Evolutionary conservation across 2,888 invertebrate species (phyloP), one percentile per base, ranked within the genome.

Genomic region (Bombyx huttoni): DNA sequence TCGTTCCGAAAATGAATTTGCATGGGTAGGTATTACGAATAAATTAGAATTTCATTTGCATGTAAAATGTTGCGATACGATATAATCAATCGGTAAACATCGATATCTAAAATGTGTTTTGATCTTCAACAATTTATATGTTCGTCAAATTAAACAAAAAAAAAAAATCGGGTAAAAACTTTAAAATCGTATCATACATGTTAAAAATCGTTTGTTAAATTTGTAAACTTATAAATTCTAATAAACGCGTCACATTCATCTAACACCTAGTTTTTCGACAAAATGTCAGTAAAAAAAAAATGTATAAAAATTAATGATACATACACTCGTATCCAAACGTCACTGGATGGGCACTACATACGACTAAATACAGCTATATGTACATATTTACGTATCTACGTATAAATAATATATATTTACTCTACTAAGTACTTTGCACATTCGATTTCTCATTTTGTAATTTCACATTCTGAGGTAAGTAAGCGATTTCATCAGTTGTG

Each of bases 371-470:
- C 58, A 56, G 52, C 80, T 85, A 85, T 88, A 88, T 52, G 46
- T 52, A 52, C 52, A 52, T 14, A 49, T 24, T 81, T 81, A 83
- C 65, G 68, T 71, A 72, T 58, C 69, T 77, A 78, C 73, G 73
- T 78, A 87, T 88, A 87, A 87, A 87, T 87, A 88, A 82, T 86
- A 85, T 81, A 81, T 75, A 40, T 40, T 40, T 40, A 40, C 40
- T 74, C 88, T 88, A 88, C 78, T 88, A 88, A 88, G 88, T 88
- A 88, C 88, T 85, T 84, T 87, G 87, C 87, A 85, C 86, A 86
- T 78, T 76, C 75, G 76, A 79, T 82, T 81, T 85, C 79, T 81
- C 79, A 71, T 68, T 73, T 76, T 70, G 64, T 73, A 71, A 67
- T 71, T 70, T 66, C 58, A 65, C 66, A 69, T 70, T 67, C 67